phyloP scores from a whole-genome alignment of 2,113 vertebrate species.

The Seriola rivoliana region DNA sequence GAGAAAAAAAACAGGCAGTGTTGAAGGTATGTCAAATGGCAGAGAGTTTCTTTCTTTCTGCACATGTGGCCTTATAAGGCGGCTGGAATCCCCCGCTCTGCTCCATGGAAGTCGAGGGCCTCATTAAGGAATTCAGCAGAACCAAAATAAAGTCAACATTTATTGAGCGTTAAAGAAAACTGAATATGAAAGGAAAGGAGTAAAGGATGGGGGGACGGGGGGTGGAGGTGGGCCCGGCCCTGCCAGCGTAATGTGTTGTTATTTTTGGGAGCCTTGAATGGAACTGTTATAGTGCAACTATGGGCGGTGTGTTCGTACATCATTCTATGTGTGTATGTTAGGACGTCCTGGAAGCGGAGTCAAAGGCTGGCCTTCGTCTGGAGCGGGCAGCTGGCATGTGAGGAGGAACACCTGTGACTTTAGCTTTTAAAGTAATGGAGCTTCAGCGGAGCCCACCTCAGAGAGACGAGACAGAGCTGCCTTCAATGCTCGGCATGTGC shows the following conservation, averaged over 20 bases:
- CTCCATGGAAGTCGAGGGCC: conserved; percentile 27
- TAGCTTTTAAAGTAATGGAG: background rate
- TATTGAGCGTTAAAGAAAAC: conserved; percentile 68
- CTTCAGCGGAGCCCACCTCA: conserved; percentile 20
- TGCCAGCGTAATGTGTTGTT: conserved; percentile 46
- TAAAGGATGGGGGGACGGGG: background rate
- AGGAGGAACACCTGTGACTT: conserved; percentile 50
- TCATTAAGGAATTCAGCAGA: conserved; percentile 62
- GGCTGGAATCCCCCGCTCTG: conserved; percentile 5
- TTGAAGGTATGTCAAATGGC: background rate
- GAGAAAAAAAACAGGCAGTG: background rate
- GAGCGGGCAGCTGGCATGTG: conserved; percentile 22
- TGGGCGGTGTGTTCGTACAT: conserved; percentile 19
- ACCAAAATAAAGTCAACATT: conserved; percentile 79
- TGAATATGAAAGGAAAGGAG: conserved; percentile 60
- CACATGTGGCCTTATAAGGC: conserved; percentile 32
- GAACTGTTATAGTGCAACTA: conserved; percentile 46
- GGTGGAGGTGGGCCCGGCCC: conserved; percentile 27
- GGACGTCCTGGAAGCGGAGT: background rate
- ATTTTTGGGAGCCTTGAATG: conserved; percentile 64
- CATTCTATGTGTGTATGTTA: conserved; percentile 22
- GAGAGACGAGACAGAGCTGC: conserved; percentile 8
- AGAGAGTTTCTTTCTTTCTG: conserved; percentile 1
- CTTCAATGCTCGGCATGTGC: conserved; percentile 17
- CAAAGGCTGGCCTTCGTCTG: conserved; percentile 12